Evolutionary conservation across 2,797 vertebrate genomes (phyloP), one percentile per base, ranked within the genome.

Genomic region (Nannoperca australis): DNA sequence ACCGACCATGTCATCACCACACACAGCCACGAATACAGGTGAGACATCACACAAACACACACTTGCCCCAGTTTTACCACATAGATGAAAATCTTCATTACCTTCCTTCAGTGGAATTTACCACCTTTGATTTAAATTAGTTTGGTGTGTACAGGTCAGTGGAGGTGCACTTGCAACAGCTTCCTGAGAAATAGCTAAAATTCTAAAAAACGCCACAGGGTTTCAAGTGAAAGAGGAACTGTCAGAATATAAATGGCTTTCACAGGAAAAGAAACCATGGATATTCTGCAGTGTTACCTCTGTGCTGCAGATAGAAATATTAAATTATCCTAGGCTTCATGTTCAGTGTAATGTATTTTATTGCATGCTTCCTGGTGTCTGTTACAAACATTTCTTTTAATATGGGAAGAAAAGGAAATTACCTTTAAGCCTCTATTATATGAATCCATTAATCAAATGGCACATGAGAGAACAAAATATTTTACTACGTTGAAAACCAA

Each of bases 1-100:
- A 97, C 96, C 0, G 97, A 98, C 58, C 96, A 97, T 50, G 94
- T 96, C 65, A 97, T 98, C 89, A 96, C 93, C 89, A 95, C 95
- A 17, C 95, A 95, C 81, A 94, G 92, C 13, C 83, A 93, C 8
- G 93, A 95, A 47, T 96, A 98, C 94, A 97, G 96, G 98, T 99
- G 66, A 11, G 45, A 47, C 24, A 2, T 11, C 62, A 42, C 50
- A 24, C 36, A 58, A 0, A 30, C 64, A 60, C 70, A 49, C 63
- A 30, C 61, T 27, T 1, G 7, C 40, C 24, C 14, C 8, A n/a
- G 24, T 24, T 49, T 32, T 58, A 32, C 30, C 81, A 80, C 14
- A 12, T 18, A 36, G 58, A 42, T 64, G 63, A 61, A 68, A 76
- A 76, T 51, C 34, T 67, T 83, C 53, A 82, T 84, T 88, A 82